Evolutionary conservation across 2,797 vertebrate genomes (phyloP), one percentile per base, ranked within the genome.

Genomic region (Chiloscyllium punctatum): DNA sequence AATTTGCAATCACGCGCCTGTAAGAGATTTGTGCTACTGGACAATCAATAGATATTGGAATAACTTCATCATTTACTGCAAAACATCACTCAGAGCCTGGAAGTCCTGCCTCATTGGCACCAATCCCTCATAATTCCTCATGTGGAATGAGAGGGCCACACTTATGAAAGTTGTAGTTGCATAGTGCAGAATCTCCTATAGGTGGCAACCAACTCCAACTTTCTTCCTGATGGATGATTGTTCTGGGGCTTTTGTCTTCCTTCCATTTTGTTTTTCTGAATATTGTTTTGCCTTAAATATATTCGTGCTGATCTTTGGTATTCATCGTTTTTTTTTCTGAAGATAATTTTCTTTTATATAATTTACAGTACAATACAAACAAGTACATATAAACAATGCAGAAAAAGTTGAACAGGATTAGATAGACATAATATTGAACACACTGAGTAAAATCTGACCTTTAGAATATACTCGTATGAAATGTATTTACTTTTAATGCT

Each of bases 321-420:
- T 94, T 95, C 71, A 95, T 74, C 77, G 53, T 84, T 84, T 48
- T 94, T 48, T 94, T 88, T 94, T 74, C 51, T 95, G 48, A 9
- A 53, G 72, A 53, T 95, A 95, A 25, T 25, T 68, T 23, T 92
- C 68, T 33, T 30, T 48, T 53, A 30, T 71, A 74, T 95, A 53
- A 51, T 77, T 94, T 51, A 51, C 48, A 33, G 51, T 7, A 53
- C 71, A 95, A 74, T 53, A 57, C 33, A 77, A 95, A 95, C 94
- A 77, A 62, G 57, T 62, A 62, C 57, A 95, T 53, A 57, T 53
- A 77, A 95, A 95, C 94, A 77, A 16, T 77, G 27, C 15, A 21
- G 94, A 77, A 15, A 77, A 77, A 30, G 62, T 72, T 74, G 27
- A 42, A 74, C 48, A 27, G 51, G 42, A 94, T 77, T 53, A 53